Base-by-base conservation (phyloP, 2,888 invertebrate genomes). In the Minunthozetes semirufus region DNA sequence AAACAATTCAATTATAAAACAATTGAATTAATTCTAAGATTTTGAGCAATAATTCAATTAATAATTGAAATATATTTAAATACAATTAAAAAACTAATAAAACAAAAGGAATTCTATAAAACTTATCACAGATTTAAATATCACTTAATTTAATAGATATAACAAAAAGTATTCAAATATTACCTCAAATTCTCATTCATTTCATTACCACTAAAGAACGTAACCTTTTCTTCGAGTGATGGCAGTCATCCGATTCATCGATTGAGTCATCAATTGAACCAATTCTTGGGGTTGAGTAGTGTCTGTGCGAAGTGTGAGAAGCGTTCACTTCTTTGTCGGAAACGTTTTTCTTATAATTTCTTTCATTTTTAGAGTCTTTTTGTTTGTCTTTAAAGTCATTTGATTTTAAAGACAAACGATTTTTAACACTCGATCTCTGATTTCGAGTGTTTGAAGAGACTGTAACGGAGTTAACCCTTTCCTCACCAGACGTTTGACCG, bases 191-290 rank as follows among this genome's bases (percentile, higher is more conserved):
- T 46, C 3, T 70, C 70, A 70, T 4, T 70, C 48, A 48, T 48
- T 70, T 70, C 48, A 70, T 70, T 2, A 70, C 70, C 48, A 70
- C 70, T 70, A 70, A 70, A 70, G 70, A 70, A 0, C 70, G 70
- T 25, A 70, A 70, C 70, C 27, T 70, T 70, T 70, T 70, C 70
- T 70, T 70, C 6, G 70, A 70, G 17, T 22, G 27, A 17, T 17
- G 22, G 46, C 38, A 48, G 19, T 42, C 70, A 46, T 70, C 70
- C 25, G 15, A 25, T 0, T 70, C 70, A 13, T 70, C 48, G 38
- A n/a, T 66, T 42, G 46, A 46, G 33, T 68, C 13, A 22, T 9
- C 9, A n/a, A 13, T 5, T 19, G 9, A 8, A 17, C 5, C 15
- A 13, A 1, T 3, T 25, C 63, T 33, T n/a, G n/a, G 8, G 3